Percentiles rank a stretch among this genome's conserved stretches.
Evolutionary conservation across 1,140 invertebrate species (phyloP).

Genomic region (Drosophila kohkoa): DNA sequence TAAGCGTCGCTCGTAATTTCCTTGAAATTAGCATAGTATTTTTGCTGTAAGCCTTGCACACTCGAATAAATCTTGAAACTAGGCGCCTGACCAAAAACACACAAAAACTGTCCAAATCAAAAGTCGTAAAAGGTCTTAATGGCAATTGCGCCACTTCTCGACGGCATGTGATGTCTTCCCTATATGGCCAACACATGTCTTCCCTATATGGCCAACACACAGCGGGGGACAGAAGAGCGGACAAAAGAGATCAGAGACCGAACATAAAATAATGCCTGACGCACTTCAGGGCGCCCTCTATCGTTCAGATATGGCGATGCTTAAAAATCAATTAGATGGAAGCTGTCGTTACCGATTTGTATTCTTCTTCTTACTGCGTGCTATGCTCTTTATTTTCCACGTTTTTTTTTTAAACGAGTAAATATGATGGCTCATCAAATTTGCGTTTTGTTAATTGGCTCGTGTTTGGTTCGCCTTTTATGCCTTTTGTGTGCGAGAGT

Average conservation of each 20-base stretch:
- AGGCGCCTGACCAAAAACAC: constrained; percentile 61
- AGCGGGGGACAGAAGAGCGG: neutral
- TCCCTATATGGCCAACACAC: constrained; percentile 37
- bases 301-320: constrained; percentile 41
- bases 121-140: constrained; percentile 52
- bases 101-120: constrained; percentile 21
- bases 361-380: neutral
- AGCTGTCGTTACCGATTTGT: constrained; percentile 48
- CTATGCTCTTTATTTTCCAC: constrained; percentile 16
- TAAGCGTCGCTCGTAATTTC: constrained; percentile 46
- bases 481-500: constrained; percentile 2
- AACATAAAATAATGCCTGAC: constrained; percentile 16
- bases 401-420: neutral
- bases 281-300: constrained; percentile 39
- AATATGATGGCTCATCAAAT: constrained; percentile 60
- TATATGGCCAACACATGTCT: constrained; percentile 53
- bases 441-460: constrained; percentile 54
- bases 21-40: constrained; percentile 73
- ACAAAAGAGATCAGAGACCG: neutral
- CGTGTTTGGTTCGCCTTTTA: constrained; percentile 16
- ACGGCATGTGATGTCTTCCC: constrained; percentile 59
- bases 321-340: constrained; percentile 68
- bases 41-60: constrained; percentile 47
- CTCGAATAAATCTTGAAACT: constrained; percentile 28
- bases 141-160: constrained; percentile 64